A percentile compares a stretch with the other conserved stretches of the same genome.
phyloP scores from a whole-genome alignment of 1,140 invertebrate genomes.

The Drosophila pachea region DNA sequence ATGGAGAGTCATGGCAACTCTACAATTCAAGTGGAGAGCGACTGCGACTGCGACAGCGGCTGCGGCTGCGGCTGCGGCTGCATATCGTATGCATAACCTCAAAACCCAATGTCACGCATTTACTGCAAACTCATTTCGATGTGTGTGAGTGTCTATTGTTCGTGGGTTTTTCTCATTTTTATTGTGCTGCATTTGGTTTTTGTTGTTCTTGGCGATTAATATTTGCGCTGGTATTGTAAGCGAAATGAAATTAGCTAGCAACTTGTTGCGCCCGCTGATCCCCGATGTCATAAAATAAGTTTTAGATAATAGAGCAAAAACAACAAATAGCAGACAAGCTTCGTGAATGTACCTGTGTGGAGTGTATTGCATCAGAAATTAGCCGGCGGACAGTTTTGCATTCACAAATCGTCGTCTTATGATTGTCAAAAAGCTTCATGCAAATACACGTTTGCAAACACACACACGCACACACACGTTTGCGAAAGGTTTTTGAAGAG shows the following conservation, averaged over 20 bases:
- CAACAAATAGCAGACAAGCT: constrained; percentile 49
- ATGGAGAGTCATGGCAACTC: constrained; percentile 32
- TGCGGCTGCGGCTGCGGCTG: constrained; percentile 13
- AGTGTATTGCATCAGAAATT: constrained; percentile 34
- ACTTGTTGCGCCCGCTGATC: constrained; percentile 36
- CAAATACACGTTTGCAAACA: constrained; percentile 5
- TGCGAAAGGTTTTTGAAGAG: too few relatives aligned
- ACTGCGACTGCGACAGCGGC: constrained; percentile 11
- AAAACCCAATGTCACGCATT: constrained; percentile 72
- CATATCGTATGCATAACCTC: constrained; percentile 69
- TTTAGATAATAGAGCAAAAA: constrained; percentile 69
- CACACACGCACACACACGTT: neutral
- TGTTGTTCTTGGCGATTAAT: constrained; percentile 48
- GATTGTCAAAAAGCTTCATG: constrained; percentile 10
- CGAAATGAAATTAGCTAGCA: constrained; percentile 61
- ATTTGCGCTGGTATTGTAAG: constrained; percentile 40
- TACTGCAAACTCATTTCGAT: constrained; percentile 58
- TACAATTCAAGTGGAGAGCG: constrained; percentile 52
- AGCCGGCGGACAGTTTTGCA: constrained; percentile 27
- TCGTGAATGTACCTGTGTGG: neutral
- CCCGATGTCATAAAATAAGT: constrained; percentile 64
- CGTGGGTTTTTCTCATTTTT: constrained; percentile 26
- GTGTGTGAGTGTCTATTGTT: constrained; percentile 42
- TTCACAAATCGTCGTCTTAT: constrained; percentile 38
- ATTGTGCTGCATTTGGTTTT: constrained; percentile 24